A percentile compares a stretch with the other conserved stretches of the same genome.
Evolutionary conservation across 2,113 vertebrate genomes (phyloP).

Genomic region (Elachura formosa): DNA sequence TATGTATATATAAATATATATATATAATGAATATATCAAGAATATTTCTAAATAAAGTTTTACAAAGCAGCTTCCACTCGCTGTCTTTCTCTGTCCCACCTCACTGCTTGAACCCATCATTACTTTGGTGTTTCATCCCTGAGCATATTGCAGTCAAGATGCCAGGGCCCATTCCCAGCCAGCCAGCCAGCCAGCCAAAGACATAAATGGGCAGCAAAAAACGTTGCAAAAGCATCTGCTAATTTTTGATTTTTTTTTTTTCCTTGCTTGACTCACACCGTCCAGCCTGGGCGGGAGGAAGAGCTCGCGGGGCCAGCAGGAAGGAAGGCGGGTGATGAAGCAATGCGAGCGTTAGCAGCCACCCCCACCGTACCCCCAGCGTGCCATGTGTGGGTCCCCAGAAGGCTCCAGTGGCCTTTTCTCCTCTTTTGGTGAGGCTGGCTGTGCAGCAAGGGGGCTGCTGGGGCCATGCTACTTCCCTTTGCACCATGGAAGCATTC

Average conservation of each 20-base stretch:
- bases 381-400: background rate
- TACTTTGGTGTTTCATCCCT: rapidly evolving
- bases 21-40: constrained; percentile 84
- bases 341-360: constrained; percentile 1
- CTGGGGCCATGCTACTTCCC: background rate
- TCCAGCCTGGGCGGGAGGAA: constrained; percentile 23
- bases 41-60: constrained; percentile 87
- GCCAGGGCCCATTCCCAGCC: background rate
- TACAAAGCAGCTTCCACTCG: constrained; percentile 65
- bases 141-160: rapidly evolving
- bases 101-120: rapidly evolving
- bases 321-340: constrained; percentile 42
- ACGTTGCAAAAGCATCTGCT: background rate
- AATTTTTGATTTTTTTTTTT: background rate
- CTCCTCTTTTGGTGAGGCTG: background rate
- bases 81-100: background rate
- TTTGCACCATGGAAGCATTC: background rate
- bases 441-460: background rate
- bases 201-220: background rate
- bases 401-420: background rate
- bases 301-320: background rate
- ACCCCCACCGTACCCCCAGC: rapidly evolving
- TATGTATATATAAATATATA: constrained; percentile 75
- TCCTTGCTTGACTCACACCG: background rate
- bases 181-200: background rate